phyloP scores from a whole-genome alignment of 2,888 invertebrate genomes.

The Ametastegia equiseti region DNA sequence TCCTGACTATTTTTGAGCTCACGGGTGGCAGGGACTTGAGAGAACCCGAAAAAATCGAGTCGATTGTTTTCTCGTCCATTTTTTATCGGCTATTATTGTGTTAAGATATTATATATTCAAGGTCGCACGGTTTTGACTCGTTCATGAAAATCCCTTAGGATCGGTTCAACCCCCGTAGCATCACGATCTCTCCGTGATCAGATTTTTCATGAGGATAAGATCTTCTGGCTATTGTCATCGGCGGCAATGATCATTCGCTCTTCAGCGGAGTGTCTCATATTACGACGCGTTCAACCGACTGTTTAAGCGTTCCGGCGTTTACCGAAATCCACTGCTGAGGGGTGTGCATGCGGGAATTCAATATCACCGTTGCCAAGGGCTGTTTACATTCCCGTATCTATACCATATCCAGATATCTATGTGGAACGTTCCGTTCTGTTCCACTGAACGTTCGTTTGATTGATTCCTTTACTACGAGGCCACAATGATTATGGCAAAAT shows the following conservation, averaged over 20 bases:
- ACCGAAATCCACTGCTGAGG: background rate
- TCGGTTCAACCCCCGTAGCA: background rate
- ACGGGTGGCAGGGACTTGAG: constrained; percentile 94
- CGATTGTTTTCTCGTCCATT: constrained; percentile 95
- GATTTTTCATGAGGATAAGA: background rate
- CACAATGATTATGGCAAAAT: no score
- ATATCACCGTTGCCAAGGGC: constrained; percentile 47
- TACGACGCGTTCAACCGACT: background rate
- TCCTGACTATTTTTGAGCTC: constrained; percentile 98
- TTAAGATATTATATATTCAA: background rate
- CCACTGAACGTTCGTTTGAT: background rate
- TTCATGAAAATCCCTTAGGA: background rate
- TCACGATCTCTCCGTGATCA: background rate
- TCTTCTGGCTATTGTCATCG: background rate
- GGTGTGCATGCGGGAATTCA: background rate
- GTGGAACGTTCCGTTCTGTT: background rate
- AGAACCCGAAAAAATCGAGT: constrained; percentile 93
- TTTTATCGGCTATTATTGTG: constrained; percentile 47
- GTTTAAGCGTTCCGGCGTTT: background rate
- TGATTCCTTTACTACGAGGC: background rate
- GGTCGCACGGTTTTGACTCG: background rate
- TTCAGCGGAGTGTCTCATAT: background rate
- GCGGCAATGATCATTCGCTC: background rate
- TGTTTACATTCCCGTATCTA: constrained; percentile 48
- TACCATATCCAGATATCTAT: no score